Evolutionary conservation across 2,113 vertebrate genomes (phyloP).

Genomic region (Himantopus leucocephalus): DNA sequence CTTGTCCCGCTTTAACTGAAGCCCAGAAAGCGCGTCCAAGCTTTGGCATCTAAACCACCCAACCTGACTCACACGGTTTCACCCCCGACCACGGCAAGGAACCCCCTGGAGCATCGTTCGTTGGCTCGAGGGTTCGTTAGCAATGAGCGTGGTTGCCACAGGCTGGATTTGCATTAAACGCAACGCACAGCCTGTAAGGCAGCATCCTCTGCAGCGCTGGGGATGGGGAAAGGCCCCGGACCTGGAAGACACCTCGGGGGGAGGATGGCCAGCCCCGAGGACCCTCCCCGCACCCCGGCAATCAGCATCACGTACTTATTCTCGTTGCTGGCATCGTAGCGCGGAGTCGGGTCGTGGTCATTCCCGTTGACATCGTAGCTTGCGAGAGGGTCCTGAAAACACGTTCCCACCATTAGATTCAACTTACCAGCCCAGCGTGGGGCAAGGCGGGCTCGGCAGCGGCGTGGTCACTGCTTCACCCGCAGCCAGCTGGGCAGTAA

Average conservation of each 20-base stretch:
- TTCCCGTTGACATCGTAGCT: conserved; percentile 93
- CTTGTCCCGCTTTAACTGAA: neutral
- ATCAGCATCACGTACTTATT: conserved; percentile 79
- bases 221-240: neutral
- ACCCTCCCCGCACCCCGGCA: fast-evolving
- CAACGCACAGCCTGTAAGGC: neutral
- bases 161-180: neutral
- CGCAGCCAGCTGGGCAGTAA: neutral
- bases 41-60: neutral
- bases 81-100: neutral
- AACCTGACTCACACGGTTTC: neutral
- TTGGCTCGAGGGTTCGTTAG: neutral
- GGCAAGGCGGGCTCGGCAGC: neutral
- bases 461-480: fast-evolving
- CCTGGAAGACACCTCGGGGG: neutral
- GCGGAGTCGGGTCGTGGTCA: conserved; percentile 86
- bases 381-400: conserved; percentile 85
- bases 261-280: neutral
- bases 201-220: neutral
- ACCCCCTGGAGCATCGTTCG: fast-evolving
- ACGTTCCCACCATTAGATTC: neutral
- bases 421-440: fast-evolving
- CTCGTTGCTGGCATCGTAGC: conserved; percentile 88
- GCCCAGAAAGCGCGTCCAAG: neutral
- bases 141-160: neutral